A percentile compares a stretch with the other conserved stretches of the same genome.
These are phyloP conservation scores for Tursiops truncatus DNA, from an alignment of 2,113 vertebrate genomes.

Conservation along the genomic window DNA sequence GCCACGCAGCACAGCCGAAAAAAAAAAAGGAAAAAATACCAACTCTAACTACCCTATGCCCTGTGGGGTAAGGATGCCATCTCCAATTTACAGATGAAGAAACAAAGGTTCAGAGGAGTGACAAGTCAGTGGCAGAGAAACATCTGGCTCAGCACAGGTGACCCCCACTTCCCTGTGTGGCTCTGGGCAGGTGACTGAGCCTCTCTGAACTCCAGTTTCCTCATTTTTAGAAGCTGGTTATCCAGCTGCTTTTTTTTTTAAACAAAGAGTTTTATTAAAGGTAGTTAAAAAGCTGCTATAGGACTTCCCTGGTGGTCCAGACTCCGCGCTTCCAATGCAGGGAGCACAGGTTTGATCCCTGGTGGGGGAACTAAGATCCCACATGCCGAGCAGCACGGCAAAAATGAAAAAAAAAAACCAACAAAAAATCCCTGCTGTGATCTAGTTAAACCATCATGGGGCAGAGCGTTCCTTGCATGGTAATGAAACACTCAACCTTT, in stretches of 20 bases:
- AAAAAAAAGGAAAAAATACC: background rate
- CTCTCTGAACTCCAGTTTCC: background rate
- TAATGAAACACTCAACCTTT: background rate
- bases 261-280: background rate
- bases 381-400: accelerated
- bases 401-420: no score
- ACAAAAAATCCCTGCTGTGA: no score
- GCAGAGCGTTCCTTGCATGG: background rate
- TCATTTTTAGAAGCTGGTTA: background rate
- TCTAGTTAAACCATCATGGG: background rate
- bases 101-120: background rate
- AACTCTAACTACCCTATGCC: no score
- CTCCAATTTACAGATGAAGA: background rate
- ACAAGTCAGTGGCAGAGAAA: background rate
- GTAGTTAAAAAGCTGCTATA: background rate
- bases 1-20: background rate
- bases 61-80: background rate
- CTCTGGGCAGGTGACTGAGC: background rate
- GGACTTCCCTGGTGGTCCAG: background rate
- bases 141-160: accelerated
- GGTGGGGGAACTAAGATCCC: background rate
- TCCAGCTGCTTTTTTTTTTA: background rate
- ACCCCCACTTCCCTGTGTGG: background rate
- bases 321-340: background rate
- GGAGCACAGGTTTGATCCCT: background rate